phyloP scores from a whole-genome alignment of 2,888 invertebrate genomes.

The Pogonocherus hispidulus region DNA sequence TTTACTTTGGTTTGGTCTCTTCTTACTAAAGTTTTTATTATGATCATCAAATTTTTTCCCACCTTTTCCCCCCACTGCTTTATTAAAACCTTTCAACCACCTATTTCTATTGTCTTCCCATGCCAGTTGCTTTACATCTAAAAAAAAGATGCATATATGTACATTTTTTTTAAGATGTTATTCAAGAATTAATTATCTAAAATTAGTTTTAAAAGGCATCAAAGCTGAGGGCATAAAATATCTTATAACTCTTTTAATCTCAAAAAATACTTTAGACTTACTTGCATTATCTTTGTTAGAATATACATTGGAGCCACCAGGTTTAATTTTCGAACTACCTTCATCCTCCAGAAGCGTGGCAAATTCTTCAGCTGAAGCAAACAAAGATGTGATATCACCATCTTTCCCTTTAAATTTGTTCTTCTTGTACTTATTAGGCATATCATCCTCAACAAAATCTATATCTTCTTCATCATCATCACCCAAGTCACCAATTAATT shows the following conservation, averaged over 20 bases:
- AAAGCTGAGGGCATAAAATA: no score
- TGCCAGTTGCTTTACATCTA: conserved; percentile 79
- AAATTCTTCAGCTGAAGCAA: conserved; percentile 91
- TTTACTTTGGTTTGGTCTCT: conserved; percentile 41
- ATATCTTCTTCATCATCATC: conserved; percentile 67
- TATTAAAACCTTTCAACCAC: conserved; percentile 75
- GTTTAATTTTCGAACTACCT: conserved; percentile 72
- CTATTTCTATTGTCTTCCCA: conserved; percentile 84
- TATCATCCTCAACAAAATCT: conserved; percentile 63
- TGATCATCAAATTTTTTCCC: conserved; percentile 18
- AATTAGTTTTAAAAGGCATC: no score
- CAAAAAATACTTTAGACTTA: no score
- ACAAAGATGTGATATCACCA: conserved; percentile 75
- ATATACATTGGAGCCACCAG: conserved; percentile 78
- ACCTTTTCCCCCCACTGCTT: conserved; percentile 54
- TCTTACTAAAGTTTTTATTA: conserved; percentile 38
- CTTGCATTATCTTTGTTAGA: conserved; percentile 85
- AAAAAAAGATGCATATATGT: no score
- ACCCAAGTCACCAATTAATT: conserved; percentile 59
- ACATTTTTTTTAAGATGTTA: no score
- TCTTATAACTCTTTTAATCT: no score
- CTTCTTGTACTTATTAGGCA: conserved; percentile 35
- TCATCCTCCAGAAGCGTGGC: conserved; percentile 89
- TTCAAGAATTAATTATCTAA: no score
- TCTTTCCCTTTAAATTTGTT: conserved; percentile 41